Evolutionary conservation across 2,888 invertebrate genomes (phyloP).

Genomic region (Morpho achilles): DNA sequence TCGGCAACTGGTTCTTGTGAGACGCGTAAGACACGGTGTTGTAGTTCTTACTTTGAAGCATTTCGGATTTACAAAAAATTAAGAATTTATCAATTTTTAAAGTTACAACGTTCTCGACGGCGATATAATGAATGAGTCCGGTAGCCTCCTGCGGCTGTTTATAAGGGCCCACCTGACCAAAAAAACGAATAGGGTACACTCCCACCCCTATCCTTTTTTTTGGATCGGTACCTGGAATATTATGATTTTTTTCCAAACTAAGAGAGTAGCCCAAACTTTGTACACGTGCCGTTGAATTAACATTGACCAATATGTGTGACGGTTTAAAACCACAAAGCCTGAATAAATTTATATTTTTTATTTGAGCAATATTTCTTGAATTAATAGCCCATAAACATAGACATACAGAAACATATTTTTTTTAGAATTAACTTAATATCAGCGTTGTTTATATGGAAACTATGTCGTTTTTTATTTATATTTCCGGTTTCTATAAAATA

Average conservation of each 20-base stretch:
- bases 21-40: conserved; percentile 33
- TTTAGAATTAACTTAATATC: no score
- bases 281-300: conserved; percentile 68
- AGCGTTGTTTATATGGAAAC: no score
- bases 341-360: background rate
- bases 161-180: conserved; percentile 58
- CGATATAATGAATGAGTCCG: conserved; percentile 59
- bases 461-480: no score
- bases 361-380: background rate
- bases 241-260: conserved; percentile 23
- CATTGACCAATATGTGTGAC: conserved; percentile 38
- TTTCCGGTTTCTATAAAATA: no score
- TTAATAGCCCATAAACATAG: no score
- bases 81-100: conserved; percentile 32
- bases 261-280: conserved; percentile 33
- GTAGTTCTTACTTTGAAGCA: conserved; percentile 32
- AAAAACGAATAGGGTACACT: conserved; percentile 65
- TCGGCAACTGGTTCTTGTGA: conserved; percentile 40
- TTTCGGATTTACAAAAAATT: conserved; percentile 19
- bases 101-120: conserved; percentile 42
- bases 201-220: conserved; percentile 60
- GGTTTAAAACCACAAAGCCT: background rate
- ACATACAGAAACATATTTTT: no score
- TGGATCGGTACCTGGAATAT: conserved; percentile 57
- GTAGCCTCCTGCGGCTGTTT: conserved; percentile 47